Evolutionary conservation across 2,113 vertebrate genomes (phyloP).

Genomic region (Dipodomys merriami): DNA sequence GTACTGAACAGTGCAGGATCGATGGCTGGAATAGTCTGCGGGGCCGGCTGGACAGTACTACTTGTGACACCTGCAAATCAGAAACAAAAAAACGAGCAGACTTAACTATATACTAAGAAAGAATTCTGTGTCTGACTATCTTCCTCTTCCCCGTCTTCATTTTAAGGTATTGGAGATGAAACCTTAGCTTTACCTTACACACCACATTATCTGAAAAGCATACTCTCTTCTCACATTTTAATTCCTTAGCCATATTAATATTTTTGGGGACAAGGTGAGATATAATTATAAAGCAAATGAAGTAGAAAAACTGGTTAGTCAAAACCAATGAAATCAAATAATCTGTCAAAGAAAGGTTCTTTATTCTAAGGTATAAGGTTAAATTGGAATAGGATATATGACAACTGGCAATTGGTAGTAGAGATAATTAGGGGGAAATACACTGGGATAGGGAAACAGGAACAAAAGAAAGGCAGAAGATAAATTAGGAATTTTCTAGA

Average conservation of each 20-base stretch:
- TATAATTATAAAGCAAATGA: conserved; percentile 16
- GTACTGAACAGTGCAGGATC: conserved; percentile 90
- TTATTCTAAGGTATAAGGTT: background rate
- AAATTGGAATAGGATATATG: background rate
- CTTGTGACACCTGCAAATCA: conserved; percentile 86
- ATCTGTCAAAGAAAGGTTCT: background rate
- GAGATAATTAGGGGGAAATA: background rate
- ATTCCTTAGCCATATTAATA: conserved; percentile 29
- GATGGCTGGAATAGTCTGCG: conserved; percentile 87
- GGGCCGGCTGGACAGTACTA: conserved; percentile 89
- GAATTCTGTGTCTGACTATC: background rate
- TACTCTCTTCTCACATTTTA: background rate
- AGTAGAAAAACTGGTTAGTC: background rate
- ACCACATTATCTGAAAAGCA: background rate
- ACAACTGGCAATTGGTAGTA: background rate
- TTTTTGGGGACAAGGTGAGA: background rate
- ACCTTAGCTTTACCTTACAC: background rate
- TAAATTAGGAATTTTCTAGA: background rate
- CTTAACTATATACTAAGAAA: conserved; percentile 51
- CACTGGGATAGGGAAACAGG: background rate
- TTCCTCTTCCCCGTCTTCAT: no score
- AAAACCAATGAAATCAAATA: background rate
- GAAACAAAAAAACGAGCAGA: conserved; percentile 44
- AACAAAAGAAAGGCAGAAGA: background rate
- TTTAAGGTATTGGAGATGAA: no score